Base-by-base conservation (phyloP, 2,888 invertebrate genomes). In the Sphecodes monilicornis region DNA sequence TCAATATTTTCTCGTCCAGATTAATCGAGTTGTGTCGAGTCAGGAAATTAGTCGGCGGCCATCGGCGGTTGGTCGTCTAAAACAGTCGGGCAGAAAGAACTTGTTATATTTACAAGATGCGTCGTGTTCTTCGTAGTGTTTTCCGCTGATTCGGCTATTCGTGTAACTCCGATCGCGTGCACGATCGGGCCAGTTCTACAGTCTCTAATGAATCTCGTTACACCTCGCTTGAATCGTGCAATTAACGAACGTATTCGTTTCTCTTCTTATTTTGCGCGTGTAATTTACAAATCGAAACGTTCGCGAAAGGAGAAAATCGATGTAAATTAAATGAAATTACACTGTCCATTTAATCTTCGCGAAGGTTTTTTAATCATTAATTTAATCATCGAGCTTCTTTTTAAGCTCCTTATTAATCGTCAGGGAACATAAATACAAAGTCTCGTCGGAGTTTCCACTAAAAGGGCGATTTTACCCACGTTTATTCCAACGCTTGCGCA, bases 81-180 rank as follows among this genome's bases (percentile, higher is more conserved):
- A 57, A 57, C 1, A 16, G 4, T 57, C 60, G 16, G 13, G 6
- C 29, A 2, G 57, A 16, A 6, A 60, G 57, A 29, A 29, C 6
- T 1, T 6, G 26, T 8, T 13, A 3, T 13, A 60, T 60, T 29
- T 29, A 16, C 0, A 16, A 29, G 29, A 60, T 13, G 1, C 29
- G 6, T 60, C 13, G 13, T 13, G 57, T 26, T 57, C 5, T 22
- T 22, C 13, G 16, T 16, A 5, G 13, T 29, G 60, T 6, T 29
- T 16, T 6, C 29, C 26, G 57, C 1, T 57, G 57, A 57, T 57
- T 57, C 29, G 60, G 26, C 29, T 29, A 57, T 29, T 57, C 57
- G 57, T 57, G 26, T 57, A 57, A 57, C 57, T 60, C 5, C 5
- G 57, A 60, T 60, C 29, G 60, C 60, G 60, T 69, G 71, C 60